Evolutionary conservation across 2,113 vertebrate genomes (phyloP), one percentile per base, ranked within the genome.

Genomic region (Bombycilla garrulus): DNA sequence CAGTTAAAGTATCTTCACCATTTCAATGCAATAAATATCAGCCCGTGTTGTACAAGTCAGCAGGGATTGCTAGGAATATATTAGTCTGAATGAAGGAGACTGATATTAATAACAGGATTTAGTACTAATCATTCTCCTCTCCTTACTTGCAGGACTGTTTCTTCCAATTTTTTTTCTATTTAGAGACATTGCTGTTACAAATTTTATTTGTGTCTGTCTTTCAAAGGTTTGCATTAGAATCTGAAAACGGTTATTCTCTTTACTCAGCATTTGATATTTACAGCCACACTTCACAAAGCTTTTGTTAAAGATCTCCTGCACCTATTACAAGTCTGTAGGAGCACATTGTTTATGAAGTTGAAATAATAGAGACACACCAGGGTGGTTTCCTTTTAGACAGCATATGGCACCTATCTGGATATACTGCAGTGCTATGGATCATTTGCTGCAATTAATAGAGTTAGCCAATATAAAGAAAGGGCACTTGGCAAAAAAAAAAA

Each of bases 1-100:
- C 74, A 73, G 29, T 82, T 91, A 47, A 95, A 90, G 58, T 31
- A 77, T 83, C 54, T 73, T 80, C 71, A 71, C 53, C 40, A 38
- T 73, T 92, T 92, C 71, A 93, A 51, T 66, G 71, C 33, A 73
- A 58, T 66, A 88, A 85, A 86, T 80, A 86, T 77, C 74, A 86
- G 67, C 25, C 66, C 70, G 1, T 33, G 38, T 40, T 45, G 22
- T 40, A 73, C 50, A 70, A 90, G 51, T 71, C 48, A 82, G 54
- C 47, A 66, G 50, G 54, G 58, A 65, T n/a, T 82, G 24, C 29
- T 82, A 69, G 50, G 66, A 92, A 69, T 91, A 73, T 38, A 88
- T 77, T 85, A 86, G 1, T 2, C 48, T 82, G 50, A 51, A 86
- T 40, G 38, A 94, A 92, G 5, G 33, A n/a, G 74, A 85, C 50